These are phyloP conservation scores for Athrips mouffetella DNA, from an alignment of 2,888 invertebrate species.

Conservation along the genomic window DNA sequence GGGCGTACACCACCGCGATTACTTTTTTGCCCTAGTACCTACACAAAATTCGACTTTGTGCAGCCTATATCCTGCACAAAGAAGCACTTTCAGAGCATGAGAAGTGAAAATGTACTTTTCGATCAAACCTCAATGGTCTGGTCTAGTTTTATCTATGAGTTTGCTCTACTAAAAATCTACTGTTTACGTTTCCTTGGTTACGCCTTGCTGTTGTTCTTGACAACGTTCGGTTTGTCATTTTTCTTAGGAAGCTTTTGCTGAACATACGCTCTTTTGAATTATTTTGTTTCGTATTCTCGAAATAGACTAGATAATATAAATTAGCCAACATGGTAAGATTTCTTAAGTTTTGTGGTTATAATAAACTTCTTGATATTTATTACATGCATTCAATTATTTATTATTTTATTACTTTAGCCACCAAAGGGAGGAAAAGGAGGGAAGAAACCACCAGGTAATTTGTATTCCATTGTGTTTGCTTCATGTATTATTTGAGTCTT, in stretches of 20 bases:
- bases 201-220: background rate
- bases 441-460: constrained; percentile 63
- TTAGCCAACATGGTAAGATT: background rate
- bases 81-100: too few species aligned
- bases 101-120: too few species aligned
- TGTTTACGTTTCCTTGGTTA: background rate
- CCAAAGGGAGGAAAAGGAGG: constrained; percentile 56
- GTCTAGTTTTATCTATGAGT: too few species aligned
- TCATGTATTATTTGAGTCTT: too few species aligned
- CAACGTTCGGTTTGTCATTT: background rate
- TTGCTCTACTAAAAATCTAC: background rate
- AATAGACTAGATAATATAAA: background rate
- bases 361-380: background rate
- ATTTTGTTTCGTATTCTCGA: background rate
- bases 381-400: background rate
- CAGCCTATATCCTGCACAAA: too few species aligned
- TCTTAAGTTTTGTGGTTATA: background rate
- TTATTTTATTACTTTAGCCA: constrained; percentile 44
- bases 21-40: too few species aligned
- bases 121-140: too few species aligned
- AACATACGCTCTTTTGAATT: background rate
- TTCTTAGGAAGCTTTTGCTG: background rate
- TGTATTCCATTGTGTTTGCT: background rate
- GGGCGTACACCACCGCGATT: too few species aligned
- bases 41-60: too few species aligned